A percentile compares a stretch with the other conserved stretches of the same genome.
phyloP scores from a whole-genome alignment of 2,797 vertebrate species.

The Centroberyx gerrardi region DNA sequence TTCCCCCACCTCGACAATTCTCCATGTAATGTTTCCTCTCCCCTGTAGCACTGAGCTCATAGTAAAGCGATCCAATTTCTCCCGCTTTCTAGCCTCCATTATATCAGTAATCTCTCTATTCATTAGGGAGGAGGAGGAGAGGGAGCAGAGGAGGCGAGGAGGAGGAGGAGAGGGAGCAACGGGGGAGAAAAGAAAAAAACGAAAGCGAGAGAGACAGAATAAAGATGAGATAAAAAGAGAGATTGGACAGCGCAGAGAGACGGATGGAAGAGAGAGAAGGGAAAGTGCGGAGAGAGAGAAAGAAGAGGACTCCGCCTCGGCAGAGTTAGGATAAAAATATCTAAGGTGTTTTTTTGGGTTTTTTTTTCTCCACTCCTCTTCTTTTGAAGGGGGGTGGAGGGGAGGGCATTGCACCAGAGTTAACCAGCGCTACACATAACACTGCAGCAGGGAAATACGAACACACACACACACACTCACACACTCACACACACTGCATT shows the following conservation, averaged over 20 bases:
- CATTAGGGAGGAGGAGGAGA: slow-evolving; percentile 27
- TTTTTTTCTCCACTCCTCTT: slow-evolving; percentile 50
- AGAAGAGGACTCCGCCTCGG: slow-evolving; percentile 45
- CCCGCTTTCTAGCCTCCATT: slow-evolving; percentile 53
- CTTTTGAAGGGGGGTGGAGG: slow-evolving; percentile 33
- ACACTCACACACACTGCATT: slow-evolving; percentile 20
- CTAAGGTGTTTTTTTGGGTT: slow-evolving; percentile 58
- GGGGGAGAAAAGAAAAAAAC: slow-evolving; percentile 1
- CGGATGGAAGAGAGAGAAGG: slow-evolving; percentile 17
- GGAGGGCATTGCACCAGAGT: slow-evolving; percentile 47
- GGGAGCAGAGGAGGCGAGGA: slow-evolving; percentile 14
- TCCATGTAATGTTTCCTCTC: slow-evolving; percentile 36
- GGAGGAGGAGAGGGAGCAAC: slow-evolving; percentile 9
- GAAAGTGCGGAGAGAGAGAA: slow-evolving; percentile 30
- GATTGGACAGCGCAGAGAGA: slow-evolving; percentile 19
- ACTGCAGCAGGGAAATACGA: slow-evolving; percentile 45
- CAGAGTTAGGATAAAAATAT: slow-evolving; percentile 70
- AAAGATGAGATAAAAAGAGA: slow-evolving; percentile 27
- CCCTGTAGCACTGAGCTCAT: slow-evolving; percentile 39
- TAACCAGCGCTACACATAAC: slow-evolving; percentile 35
- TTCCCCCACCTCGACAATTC: slow-evolving; percentile 41
- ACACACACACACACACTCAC: background rate
- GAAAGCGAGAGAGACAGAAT: background rate
- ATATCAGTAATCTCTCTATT: slow-evolving; percentile 65
- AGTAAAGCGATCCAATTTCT: slow-evolving; percentile 45